These are phyloP conservation scores for Agapostemon virescens DNA, from an alignment of 2,888 invertebrate genomes.

Conservation along the genomic window DNA sequence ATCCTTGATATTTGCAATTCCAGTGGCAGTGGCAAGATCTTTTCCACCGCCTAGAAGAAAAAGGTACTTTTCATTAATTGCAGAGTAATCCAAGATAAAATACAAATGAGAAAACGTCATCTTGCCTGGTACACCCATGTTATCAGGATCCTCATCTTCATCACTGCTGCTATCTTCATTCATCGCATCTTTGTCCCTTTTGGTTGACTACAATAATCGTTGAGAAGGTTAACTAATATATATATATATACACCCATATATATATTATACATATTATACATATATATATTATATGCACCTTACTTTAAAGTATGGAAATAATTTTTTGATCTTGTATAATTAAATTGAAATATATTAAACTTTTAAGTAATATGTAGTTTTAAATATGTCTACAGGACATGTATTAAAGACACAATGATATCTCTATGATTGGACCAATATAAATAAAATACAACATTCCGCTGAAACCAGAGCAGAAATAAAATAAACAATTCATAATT, in stretches of 20 bases:
- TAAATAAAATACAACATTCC: background rate
- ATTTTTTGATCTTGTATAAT: background rate
- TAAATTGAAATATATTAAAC: background rate
- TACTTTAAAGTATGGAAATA: background rate
- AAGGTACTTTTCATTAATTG: slow-evolving; percentile 11
- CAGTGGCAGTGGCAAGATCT: slow-evolving; percentile 90
- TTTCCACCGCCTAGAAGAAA: slow-evolving; percentile 88
- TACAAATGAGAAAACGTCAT: background rate
- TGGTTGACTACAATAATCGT: slow-evolving; percentile 67
- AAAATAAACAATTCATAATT: background rate
- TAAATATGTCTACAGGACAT: background rate
- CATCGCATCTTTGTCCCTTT: slow-evolving; percentile 77
- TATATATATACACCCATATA: too few species aligned
- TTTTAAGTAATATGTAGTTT: background rate
- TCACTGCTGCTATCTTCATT: slow-evolving; percentile 84
- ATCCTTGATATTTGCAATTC: slow-evolving; percentile 83
- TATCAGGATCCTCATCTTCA: slow-evolving; percentile 94
- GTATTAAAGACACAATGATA: background rate
- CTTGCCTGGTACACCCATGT: slow-evolving; percentile 93
- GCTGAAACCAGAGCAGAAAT: background rate
- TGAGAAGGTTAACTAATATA: too few species aligned
- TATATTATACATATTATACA: too few species aligned
- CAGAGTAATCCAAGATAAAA: background rate
- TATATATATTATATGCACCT: background rate
- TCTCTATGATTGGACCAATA: background rate